Percentiles rank a stretch among this genome's conserved stretches.
Evolutionary conservation across 2,113 vertebrate genomes (phyloP).

Genomic region (Tor tambroides): DNA sequence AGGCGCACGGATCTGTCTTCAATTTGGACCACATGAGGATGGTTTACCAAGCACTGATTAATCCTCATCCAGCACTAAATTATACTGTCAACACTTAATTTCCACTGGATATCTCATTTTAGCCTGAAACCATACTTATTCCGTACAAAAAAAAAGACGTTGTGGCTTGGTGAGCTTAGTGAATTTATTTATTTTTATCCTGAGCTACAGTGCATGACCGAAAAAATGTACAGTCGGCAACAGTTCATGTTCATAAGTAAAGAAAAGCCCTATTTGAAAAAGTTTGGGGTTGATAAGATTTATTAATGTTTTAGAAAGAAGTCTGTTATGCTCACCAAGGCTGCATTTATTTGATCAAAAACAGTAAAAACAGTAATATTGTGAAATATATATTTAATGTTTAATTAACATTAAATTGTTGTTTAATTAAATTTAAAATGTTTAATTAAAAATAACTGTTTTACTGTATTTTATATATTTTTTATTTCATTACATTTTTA

Average conservation of each 20-base stretch:
- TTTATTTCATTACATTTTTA: no score
- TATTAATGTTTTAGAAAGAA: background rate
- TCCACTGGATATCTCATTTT: conserved; percentile 31
- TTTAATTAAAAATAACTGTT: no score
- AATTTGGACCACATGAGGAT: conserved; percentile 35
- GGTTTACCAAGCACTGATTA: conserved; percentile 39
- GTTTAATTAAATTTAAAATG: no score
- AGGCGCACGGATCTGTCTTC: conserved; percentile 22
- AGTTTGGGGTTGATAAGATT: background rate
- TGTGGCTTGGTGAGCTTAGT: background rate
- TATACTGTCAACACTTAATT: conserved; percentile 39
- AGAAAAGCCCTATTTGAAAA: background rate
- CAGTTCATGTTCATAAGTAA: background rate
- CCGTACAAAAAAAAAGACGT: background rate
- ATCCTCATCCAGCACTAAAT: conserved; percentile 28
- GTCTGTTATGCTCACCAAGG: no score
- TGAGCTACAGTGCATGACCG: background rate
- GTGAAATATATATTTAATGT: no score
- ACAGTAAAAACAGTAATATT: no score
- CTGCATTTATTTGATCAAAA: no score
- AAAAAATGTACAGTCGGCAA: background rate
- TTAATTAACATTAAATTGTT: no score
- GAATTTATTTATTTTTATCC: conserved; percentile 1
- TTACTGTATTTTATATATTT: no score
- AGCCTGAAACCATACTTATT: conserved; percentile 13